Evolutionary conservation across 2,888 invertebrate species (phyloP), one percentile per base, ranked within the genome.

Genomic region (Acanthacorydalis orientalis): DNA sequence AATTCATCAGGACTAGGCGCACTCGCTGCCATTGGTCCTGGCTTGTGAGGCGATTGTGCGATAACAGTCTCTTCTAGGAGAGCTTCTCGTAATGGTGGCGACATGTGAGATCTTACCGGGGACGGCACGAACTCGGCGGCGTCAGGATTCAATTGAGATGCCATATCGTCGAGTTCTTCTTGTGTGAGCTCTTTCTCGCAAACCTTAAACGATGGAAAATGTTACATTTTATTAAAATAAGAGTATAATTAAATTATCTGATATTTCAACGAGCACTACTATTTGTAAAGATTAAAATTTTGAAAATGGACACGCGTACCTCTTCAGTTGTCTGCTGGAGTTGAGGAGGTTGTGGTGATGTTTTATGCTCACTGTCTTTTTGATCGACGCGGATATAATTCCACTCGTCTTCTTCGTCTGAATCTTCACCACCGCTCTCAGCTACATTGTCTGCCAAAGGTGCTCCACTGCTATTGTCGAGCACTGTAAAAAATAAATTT

Each of bases 341-440:
- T 23, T 23, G 23, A 23, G 23, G 23, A n/a, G 37, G 10, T 4
- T 11, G 12, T 12, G 37, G 37, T 9, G n/a, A 14, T 12, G 7
- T 10, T 10, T 37, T 37, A 9, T 37, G 72, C 57, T 75, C 74
- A 60, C 75, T 77, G 62, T 77, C 75, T 56, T 76, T 73, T 49
- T 71, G 70, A 59, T 78, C 80, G 56, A 77, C 77, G 61, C 77
- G 77, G 64, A 76, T 79, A 64, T 85, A 88, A 65, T 87, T 85
- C 86, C 85, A 87, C 80, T 87, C 88, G 78, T 86, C 87, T 68
- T 86, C 86, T 55, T 83, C 81, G 55, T 83, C 87, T 68, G 86
- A 86, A 55, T 83, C 82, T 55, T 83, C 83, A 56, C 81, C 81
- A 59, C 80, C 77, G 59, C 77, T 81, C 65, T 81, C 82, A 60